Percentiles rank a stretch among this genome's conserved stretches.
phyloP scores from a whole-genome alignment of 1,140 invertebrate genomes.

The Drosophila bipectinata region DNA sequence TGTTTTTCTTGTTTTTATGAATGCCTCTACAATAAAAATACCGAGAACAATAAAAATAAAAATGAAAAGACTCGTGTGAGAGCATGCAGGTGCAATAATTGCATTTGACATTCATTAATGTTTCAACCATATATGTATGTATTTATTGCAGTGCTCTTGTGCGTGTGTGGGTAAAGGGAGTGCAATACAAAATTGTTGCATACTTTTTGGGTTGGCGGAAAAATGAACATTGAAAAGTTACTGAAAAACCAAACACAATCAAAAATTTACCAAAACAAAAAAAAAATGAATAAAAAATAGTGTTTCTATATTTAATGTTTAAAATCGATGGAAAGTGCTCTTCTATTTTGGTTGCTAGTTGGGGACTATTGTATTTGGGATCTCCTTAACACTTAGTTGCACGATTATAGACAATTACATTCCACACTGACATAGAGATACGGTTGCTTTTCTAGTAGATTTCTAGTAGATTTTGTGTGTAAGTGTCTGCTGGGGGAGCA shows the following conservation, averaged over 20 bases:
- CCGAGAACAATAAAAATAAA: not conserved
- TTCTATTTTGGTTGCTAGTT: conserved; percentile 13
- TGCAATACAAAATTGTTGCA: conserved; percentile 54
- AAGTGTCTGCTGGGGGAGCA: conserved; percentile 13
- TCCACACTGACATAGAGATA: conserved; percentile 28
- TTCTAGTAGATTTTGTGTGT: conserved; percentile 13
- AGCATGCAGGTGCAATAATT: conserved; percentile 77
- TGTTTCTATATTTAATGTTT: conserved; percentile 25
- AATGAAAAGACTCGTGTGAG: conserved; percentile 12
- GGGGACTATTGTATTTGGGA: not conserved
- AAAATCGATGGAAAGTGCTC: conserved; percentile 25
- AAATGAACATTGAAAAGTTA: conserved; percentile 47
- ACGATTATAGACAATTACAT: conserved; percentile 47
- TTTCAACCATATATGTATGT: conserved; percentile 31
- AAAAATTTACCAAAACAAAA: conserved; percentile 9
- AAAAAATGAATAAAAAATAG: not conserved
- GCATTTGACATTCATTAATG: conserved; percentile 77
- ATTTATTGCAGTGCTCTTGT: not conserved
- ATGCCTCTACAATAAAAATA: conserved; percentile 27
- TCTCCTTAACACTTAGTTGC: conserved; percentile 40
- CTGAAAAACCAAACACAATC: conserved; percentile 10
- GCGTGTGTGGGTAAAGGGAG: conserved; percentile 2
- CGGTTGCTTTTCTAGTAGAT: conserved; percentile 22
- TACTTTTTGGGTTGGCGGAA: conserved; percentile 47
- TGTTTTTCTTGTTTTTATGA: conserved; percentile 22